Percentiles rank a stretch among this genome's conserved stretches.
phyloP scores from a whole-genome alignment of 2,113 vertebrate species.

The Cricetomys ansorgei region DNA sequence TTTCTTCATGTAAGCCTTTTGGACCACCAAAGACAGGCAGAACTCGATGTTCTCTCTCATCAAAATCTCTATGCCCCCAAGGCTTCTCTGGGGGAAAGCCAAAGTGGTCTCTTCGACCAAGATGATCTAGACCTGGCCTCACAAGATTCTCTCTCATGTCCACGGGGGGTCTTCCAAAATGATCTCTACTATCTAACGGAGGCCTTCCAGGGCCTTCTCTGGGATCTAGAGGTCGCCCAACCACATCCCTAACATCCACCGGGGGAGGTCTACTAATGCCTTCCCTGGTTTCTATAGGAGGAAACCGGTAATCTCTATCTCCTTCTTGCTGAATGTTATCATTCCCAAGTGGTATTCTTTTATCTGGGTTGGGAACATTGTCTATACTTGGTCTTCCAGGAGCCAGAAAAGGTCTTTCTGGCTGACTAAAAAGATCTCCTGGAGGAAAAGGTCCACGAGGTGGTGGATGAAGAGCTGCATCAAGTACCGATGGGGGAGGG shows the following conservation, averaged over 20 bases:
- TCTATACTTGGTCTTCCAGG: slow-evolving; percentile 89
- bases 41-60: slow-evolving; percentile 93
- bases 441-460: slow-evolving; percentile 93
- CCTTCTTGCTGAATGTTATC: slow-evolving; percentile 93
- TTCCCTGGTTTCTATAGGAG: slow-evolving; percentile 91
- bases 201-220: slow-evolving; percentile 89
- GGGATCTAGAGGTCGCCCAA: slow-evolving; percentile 88
- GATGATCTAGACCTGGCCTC: slow-evolving; percentile 86
- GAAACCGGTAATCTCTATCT: slow-evolving; percentile 99
- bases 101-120: slow-evolving; percentile 92
- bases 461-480: slow-evolving; percentile 91
- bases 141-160: slow-evolving; percentile 90
- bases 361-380: slow-evolving; percentile 90
- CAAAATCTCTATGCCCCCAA: slow-evolving; percentile 97
- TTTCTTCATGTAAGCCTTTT: slow-evolving; percentile 95
- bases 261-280: slow-evolving; percentile 86
- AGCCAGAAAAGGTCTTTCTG: slow-evolving; percentile 89
- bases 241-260: slow-evolving; percentile 88
- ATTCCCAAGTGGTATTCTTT: slow-evolving; percentile 89
- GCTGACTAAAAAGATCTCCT: slow-evolving; percentile 92
- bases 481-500: slow-evolving; percentile 90
- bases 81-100: slow-evolving; percentile 95
- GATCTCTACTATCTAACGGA: slow-evolving; percentile 88
- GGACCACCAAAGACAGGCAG: slow-evolving; percentile 88
- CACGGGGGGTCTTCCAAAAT: slow-evolving; percentile 87